phyloP scores from a whole-genome alignment of 2,888 invertebrate species.

The Andrena camellia region DNA sequence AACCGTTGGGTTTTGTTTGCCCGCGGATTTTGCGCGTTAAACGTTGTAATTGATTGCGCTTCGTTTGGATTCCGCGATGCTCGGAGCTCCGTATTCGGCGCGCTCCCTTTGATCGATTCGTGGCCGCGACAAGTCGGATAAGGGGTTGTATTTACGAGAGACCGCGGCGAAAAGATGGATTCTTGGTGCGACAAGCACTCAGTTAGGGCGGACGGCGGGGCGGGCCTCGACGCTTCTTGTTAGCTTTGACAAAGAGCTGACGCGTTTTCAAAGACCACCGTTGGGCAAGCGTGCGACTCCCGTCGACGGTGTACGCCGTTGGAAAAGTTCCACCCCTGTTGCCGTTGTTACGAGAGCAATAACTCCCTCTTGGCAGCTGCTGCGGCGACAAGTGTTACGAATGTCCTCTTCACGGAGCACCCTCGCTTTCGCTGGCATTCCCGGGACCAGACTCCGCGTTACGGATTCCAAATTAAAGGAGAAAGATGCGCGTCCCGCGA shows the following conservation, averaged over 20 bases:
- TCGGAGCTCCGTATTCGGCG: neutral
- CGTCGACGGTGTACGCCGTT: conserved; percentile 52
- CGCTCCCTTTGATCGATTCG: neutral
- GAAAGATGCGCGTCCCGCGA: conserved; percentile 24
- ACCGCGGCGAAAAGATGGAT: conserved; percentile 29
- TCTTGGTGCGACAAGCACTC: conserved; percentile 32
- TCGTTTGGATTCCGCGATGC: too few relatives aligned
- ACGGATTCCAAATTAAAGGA: conserved; percentile 59
- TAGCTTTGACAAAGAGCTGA: conserved; percentile 59
- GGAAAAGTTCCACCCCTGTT: conserved; percentile 61
- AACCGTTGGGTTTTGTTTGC: too few relatives aligned
- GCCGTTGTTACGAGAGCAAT: conserved; percentile 69
- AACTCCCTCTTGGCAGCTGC: conserved; percentile 71
- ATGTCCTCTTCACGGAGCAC: conserved; percentile 69
- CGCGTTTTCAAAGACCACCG: conserved; percentile 51
- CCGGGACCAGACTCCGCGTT: conserved; percentile 52
- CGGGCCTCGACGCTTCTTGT: conserved; percentile 46
- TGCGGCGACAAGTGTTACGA: conserved; percentile 73
- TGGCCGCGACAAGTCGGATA: neutral
- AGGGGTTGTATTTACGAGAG: neutral
- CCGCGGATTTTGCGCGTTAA: too few relatives aligned
- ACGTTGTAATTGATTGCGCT: too few relatives aligned
- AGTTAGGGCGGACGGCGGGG: conserved; percentile 10
- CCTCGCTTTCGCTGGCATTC: conserved; percentile 56
- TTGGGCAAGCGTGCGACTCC: conserved; percentile 58